Base-by-base conservation (phyloP, 1,140 invertebrate genomes). In the Papilio glaucus region DNA sequence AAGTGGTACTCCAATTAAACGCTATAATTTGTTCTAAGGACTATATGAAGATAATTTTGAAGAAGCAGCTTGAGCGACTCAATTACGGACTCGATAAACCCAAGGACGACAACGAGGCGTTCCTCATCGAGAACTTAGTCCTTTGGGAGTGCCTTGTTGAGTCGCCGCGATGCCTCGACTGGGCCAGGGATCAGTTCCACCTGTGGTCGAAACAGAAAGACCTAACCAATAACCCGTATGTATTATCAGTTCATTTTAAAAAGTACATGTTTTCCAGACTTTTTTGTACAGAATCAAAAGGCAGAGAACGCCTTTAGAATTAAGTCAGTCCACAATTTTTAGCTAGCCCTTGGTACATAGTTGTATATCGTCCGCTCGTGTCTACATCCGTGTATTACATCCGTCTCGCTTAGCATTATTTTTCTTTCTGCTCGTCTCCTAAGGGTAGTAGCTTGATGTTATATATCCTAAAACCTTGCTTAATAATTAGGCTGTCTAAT, bases 61-160 rank as follows among this genome's bases (percentile, higher is more conserved):
- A 77, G 29, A 89, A 81, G n/a, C 90, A 91, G 61, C 67, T 92
- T 3, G 67, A 85, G 15, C 72, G 70, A 4, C 65, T 91, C 0
- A 91, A 91, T 74, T 92, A 86, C 73, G 90, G 89, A 0, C 77
- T 91, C 0, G 71, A 73, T 9, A 83, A 86, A n/a, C 89, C 90
- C 0, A 83, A 80, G 33, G 83, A 91, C 42, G 89, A 91, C 60
- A 91, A 94, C 69, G 93, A 94, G n/a, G 88, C 91, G 0, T 88
- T 92, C 69, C 77, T 95, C 0, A 89, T 90, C 9, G 87, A 94
- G 69, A 88, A 93, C 33, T 83, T 94, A 0, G 81, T 94, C 4
- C 81, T 93, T 75, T 95, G 94, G 94, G 94, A 95, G 26, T 96
- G 96, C 72, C 82, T 92, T 37, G 94, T 95, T 57, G 94, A 94